Evolutionary conservation across 2,797 vertebrate genomes (phyloP).

Genomic region (Linurgus olivaceus): DNA sequence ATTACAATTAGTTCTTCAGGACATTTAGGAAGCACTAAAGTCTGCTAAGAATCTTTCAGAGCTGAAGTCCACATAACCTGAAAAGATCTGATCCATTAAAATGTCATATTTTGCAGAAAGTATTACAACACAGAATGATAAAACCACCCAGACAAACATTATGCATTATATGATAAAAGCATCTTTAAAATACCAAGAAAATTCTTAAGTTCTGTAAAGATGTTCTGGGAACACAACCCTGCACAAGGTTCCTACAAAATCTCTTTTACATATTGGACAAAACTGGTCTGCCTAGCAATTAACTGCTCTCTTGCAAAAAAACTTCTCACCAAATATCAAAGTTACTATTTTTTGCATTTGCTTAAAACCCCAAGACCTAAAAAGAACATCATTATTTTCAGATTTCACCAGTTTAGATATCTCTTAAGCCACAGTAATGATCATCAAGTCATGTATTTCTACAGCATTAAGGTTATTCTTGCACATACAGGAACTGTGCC

Average conservation of each 20-base stretch:
- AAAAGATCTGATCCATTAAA: neutral
- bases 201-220: neutral
- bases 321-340: neutral
- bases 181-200: neutral
- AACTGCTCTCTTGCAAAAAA: neutral
- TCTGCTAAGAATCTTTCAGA: neutral
- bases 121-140: neutral
- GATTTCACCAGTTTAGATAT: neutral
- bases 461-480: neutral
- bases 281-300: neutral
- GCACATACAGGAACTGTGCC: neutral
- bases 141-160: neutral
- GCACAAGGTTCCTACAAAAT: neutral
- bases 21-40: neutral
- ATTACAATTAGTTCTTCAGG: neutral
- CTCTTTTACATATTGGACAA: neutral
- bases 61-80: neutral
- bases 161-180: fast-evolving
- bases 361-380: neutral
- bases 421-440: neutral
- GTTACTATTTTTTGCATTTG: neutral
- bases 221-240: neutral
- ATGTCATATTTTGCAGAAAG: neutral
- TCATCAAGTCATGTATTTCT: neutral
- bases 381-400: neutral